Base-by-base conservation (phyloP, 2,113 vertebrate genomes). In the Colius striatus region DNA sequence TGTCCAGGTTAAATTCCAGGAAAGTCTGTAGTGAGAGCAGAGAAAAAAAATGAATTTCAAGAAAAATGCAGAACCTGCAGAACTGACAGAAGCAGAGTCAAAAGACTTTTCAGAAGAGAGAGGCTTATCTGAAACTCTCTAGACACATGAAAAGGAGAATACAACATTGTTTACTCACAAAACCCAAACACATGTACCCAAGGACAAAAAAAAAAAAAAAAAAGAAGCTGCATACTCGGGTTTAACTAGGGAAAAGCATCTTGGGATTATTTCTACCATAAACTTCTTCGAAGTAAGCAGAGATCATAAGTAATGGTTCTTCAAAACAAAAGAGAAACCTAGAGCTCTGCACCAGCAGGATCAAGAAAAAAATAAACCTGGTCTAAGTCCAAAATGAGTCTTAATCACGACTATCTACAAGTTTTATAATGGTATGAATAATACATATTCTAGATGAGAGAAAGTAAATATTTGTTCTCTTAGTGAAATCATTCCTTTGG, bases 381-480 rank as follows among this genome's bases (percentile, higher is more conserved):
- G 25, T 89, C 67, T 78, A 92, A 89, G 36, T 61, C n/a, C 45
- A 87, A 94, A 94, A 78, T 20, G 0, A 68, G 89, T 84, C 68
- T 86, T 81, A 95, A 90, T 84, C 36, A 90, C 30, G 1, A 68
- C 34, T 75, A 89, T 84, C 89, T 68, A 84, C 50, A 67, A 92
- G 45, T 57, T 67, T 45, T 47, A 22, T 41, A 79, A 63, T 4
- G 0, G 19, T 38, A 94, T 87, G 89, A 96, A 94, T 94, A 96
- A 92, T 75, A 73, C 11, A 87, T 91, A 89, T 65, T 87, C n/a
- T 62, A 94, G 71, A 94, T 43, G 29, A 95, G 17, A 90, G n/a
- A 92, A 94, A 82, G 53, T 63, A 93, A 94, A 71, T 89, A 87
- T 94, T 95, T 91, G 66, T 82, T 89, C 54, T 82, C 74, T 76